Base-by-base conservation (phyloP, 1,140 invertebrate species). In the Calephelis nemesis region DNA sequence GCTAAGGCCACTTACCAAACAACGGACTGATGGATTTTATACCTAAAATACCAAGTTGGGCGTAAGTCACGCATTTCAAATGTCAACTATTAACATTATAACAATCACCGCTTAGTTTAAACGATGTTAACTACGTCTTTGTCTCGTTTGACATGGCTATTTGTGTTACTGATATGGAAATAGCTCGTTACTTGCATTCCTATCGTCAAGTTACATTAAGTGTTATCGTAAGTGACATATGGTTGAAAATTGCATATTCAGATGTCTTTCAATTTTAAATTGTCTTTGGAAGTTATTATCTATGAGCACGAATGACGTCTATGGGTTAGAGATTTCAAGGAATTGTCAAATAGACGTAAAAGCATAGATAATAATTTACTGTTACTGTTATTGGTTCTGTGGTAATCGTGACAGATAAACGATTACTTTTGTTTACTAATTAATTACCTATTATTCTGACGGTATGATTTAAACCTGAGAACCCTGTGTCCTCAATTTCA, bases 1-100 rank as follows among this genome's bases (percentile, higher is more conserved):
- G 30, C 30, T 30, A 2, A 30, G 30, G 30, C 30, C 30, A 30
- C 54, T 58, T 1, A 30, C 30, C 30, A 58, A 58, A 39, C 30
- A 30, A 58, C 54, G 10, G 30, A 30, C 19, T 58, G 54, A 58
- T 58, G 54, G 30, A 39, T 58, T 58, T 54, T 19, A 30, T 30
- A 30, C 54, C 54, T 58, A 58, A 58, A 58, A 58, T 58, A 58
- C 54, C 19, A 12, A 39, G 54, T 30, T 39, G 30, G 54, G 54
- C 15, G 54, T 58, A 58, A 63, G 69, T 70, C 69, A 70, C 69
- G 69, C 48, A 63, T 70, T 63, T 42, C 48, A 70, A 70, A 70
- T 70, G 69, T 67, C 69, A 65, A 50, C 69, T 15, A 67, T 70
- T 66, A 70, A 70, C 69, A 66, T 70, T 70, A 67, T 39, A 62